Percentiles rank a stretch among this genome's conserved stretches.
Evolutionary conservation across 2,888 invertebrate genomes (phyloP).

Genomic region (Drosophila pegasa): DNA sequence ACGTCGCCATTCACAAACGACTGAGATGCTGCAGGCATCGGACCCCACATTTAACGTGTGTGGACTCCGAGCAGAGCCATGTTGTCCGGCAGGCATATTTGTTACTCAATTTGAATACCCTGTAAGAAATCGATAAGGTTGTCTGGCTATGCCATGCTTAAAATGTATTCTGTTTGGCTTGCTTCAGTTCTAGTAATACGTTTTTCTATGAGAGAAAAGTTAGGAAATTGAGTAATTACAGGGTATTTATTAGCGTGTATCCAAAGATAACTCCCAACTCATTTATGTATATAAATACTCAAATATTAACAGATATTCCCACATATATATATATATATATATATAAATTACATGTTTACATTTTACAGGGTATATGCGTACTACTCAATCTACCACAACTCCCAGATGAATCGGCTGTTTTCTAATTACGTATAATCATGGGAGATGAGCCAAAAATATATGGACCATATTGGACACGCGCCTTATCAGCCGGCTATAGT

Average conservation of each 20-base stretch:
- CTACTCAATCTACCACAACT: not conserved
- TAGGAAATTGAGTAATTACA: no score
- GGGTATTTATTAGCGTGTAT: constrained; percentile 1
- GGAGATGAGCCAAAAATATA: not conserved
- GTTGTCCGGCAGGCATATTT: not conserved
- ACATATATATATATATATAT: no score
- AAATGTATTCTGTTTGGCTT: not conserved
- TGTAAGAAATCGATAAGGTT: not conserved
- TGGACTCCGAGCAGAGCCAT: not conserved
- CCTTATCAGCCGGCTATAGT: not conserved
- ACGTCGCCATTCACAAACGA: not conserved
- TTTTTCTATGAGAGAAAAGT: not conserved
- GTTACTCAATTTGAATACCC: not conserved
- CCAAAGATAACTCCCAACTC: no score
- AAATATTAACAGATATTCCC: no score
- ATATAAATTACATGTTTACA: not conserved
- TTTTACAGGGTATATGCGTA: not conserved
- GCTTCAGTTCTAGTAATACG: not conserved
- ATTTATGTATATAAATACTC: no score
- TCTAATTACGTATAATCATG: not conserved
- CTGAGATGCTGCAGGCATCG: not conserved
- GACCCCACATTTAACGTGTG: not conserved
- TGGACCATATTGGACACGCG: not conserved
- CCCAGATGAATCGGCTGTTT: not conserved
- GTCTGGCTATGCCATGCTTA: not conserved